Evolutionary conservation across 2,888 invertebrate species (phyloP).

Genomic region (Aphodius granarius): DNA sequence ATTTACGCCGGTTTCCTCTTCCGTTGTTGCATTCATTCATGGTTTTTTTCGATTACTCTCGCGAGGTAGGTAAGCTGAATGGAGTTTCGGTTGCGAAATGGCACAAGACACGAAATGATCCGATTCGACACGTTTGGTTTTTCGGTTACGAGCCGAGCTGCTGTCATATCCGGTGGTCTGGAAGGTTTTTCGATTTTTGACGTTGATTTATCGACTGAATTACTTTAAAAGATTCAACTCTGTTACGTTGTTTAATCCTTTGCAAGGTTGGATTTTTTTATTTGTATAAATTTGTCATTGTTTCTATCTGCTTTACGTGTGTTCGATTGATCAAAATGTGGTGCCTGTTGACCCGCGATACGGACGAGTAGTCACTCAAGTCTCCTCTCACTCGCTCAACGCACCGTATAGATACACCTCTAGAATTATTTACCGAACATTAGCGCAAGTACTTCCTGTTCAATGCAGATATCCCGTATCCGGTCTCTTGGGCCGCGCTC

Average conservation of each 20-base stretch:
- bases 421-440: constrained; percentile 1
- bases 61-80: not conserved
- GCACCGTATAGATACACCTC: not conserved
- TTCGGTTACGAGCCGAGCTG: not conserved
- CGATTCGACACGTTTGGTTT: not conserved
- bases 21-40: constrained; percentile 7
- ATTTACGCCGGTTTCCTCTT: constrained; percentile 6
- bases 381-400: constrained; percentile 3
- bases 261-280: too few relatives aligned
- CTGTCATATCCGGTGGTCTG: not conserved
- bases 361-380: constrained; percentile 9
- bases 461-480: constrained; percentile 37
- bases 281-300: too few relatives aligned
- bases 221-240: too few relatives aligned
- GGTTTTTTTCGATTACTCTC: not conserved
- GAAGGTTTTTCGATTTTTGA: not conserved
- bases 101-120: not conserved
- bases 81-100: not conserved
- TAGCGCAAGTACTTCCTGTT: constrained; percentile 34
- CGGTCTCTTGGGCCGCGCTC: constrained; percentile 25
- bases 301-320: not conserved
- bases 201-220: not conserved
- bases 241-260: too few relatives aligned
- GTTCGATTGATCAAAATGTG: constrained; percentile 1
- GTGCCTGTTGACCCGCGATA: constrained; percentile 21